A percentile compares a stretch with the other conserved stretches of the same genome.
phyloP scores from a whole-genome alignment of 2,888 invertebrate genomes.

The Psococerastis gibbosa region DNA sequence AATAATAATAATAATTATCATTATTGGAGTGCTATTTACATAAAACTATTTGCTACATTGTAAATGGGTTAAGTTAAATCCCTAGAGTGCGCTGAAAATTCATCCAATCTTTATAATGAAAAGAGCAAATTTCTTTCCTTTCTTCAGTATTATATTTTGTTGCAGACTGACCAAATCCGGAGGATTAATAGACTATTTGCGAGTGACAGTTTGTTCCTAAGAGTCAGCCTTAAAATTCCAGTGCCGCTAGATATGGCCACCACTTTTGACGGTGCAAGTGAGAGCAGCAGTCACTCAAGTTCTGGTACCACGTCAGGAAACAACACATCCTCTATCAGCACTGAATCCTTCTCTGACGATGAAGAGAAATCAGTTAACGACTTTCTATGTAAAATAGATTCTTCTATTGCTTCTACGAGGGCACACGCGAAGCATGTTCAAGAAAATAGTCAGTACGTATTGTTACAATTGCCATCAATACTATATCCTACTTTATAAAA shows the following conservation, averaged over 20 bases:
- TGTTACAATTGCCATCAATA: too few relatives aligned
- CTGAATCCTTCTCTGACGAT: conserved; percentile 24
- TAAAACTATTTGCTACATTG: too few relatives aligned
- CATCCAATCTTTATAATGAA: too few relatives aligned
- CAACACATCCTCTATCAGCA: conserved; percentile 8
- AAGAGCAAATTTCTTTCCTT: too few relatives aligned
- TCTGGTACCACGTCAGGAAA: conserved; percentile 7
- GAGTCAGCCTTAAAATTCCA: conserved; percentile 75
- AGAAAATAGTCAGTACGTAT: conserved; percentile 64
- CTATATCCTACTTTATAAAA: too few relatives aligned
- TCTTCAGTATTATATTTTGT: too few relatives aligned
- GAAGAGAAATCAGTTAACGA: conserved; percentile 58
- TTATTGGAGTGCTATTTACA: too few relatives aligned
- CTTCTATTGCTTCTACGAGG: conserved; percentile 64
- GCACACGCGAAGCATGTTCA: conserved; percentile 64
- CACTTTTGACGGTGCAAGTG: conserved; percentile 19
- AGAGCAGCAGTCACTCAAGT: conserved; percentile 5
- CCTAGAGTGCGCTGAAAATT: too few relatives aligned
- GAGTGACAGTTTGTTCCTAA: conserved; percentile 79
- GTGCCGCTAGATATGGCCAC: conserved; percentile 44
- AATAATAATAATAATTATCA: too few relatives aligned
- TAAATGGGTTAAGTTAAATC: too few relatives aligned
- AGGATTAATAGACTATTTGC: conserved; percentile 81
- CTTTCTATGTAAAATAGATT: conserved; percentile 66
- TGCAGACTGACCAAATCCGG: conserved; percentile 84